Percentiles rank a stretch among this genome's conserved stretches.
phyloP scores from a whole-genome alignment of 2,113 vertebrate genomes.

The Lates calcarifer region DNA sequence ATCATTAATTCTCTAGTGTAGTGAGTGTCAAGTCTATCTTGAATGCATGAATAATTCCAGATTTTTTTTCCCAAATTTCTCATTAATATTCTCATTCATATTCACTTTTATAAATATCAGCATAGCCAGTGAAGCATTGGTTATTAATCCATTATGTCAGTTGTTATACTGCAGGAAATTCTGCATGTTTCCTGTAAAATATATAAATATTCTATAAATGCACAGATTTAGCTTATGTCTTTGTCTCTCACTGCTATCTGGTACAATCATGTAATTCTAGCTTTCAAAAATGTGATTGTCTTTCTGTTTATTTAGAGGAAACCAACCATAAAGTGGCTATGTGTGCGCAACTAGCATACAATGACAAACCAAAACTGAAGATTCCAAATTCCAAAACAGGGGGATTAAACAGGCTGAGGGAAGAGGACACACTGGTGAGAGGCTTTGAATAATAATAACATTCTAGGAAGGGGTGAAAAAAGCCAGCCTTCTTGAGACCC shows the following conservation, averaged over 20 bases:
- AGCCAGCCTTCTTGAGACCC: constrained; percentile 43
- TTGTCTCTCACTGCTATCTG: not conserved
- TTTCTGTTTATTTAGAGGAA: not conserved
- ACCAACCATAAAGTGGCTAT: not conserved
- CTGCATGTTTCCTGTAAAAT: not conserved
- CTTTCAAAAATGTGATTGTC: not conserved
- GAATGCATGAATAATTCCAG: constrained; percentile 21
- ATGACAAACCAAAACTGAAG: constrained; percentile 9
- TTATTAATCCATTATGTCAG: constrained; percentile 16
- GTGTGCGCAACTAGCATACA: not conserved
- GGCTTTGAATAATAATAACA: constrained; percentile 55
- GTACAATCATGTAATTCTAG: not conserved
- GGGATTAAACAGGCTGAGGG: constrained; percentile 33
- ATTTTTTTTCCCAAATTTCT: constrained; percentile 21
- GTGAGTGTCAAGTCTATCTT: not conserved
- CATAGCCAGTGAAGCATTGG: not conserved
- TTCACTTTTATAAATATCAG: constrained; percentile 41
- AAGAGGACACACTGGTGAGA: constrained; percentile 31
- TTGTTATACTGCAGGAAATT: constrained; percentile 5
- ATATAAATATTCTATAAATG: constrained; percentile 15
- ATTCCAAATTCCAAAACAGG: constrained; percentile 37
- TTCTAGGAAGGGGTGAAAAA: constrained; percentile 23
- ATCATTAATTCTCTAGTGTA: constrained; percentile 8
- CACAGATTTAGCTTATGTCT: not conserved
- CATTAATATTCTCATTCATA: constrained; percentile 50